These are phyloP conservation scores for Matsumyia berberina DNA, from an alignment of 2,888 invertebrate genomes.

Conservation along the genomic window DNA sequence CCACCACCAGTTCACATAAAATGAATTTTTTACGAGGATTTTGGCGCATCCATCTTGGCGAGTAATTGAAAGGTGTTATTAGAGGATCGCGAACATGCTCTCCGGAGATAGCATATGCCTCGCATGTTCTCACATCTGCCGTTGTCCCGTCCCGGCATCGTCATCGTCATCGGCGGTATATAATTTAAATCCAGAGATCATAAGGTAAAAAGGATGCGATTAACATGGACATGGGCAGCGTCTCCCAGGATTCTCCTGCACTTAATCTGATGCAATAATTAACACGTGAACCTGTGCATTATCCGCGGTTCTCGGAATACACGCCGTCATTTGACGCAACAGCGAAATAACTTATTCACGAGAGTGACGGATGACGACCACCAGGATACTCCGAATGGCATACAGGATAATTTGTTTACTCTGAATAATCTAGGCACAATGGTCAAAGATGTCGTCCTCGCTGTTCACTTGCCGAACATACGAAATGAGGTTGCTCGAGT, in stretches of 20 bases:
- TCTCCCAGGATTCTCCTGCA: slow-evolving; percentile 42
- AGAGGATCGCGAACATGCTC: slow-evolving; percentile 69
- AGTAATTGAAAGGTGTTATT: slow-evolving; percentile 76
- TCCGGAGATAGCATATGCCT: slow-evolving; percentile 50
- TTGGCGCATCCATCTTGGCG: slow-evolving; percentile 74
- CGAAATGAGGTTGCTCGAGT: slow-evolving; percentile 67
- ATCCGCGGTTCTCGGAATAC: slow-evolving; percentile 57
- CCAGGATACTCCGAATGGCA: slow-evolving; percentile 50
- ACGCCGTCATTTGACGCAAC: slow-evolving; percentile 48
- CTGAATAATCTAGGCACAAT: slow-evolving; percentile 63
- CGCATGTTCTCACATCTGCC: slow-evolving; percentile 64
- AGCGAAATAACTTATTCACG: slow-evolving; percentile 70
- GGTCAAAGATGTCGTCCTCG: slow-evolving; percentile 45
- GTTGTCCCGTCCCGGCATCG: neutral
- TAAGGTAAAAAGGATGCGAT: slow-evolving; percentile 73
- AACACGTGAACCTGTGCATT: slow-evolving; percentile 73
- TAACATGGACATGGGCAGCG: slow-evolving; percentile 29
- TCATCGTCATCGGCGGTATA: slow-evolving; percentile 12
- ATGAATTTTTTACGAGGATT: slow-evolving; percentile 68
- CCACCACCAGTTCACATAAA: slow-evolving; percentile 58
- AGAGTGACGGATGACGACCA: slow-evolving; percentile 46
- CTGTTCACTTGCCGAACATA: slow-evolving; percentile 34
- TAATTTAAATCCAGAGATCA: slow-evolving; percentile 75
- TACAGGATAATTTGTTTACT: slow-evolving; percentile 74
- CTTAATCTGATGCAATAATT: slow-evolving; percentile 74